Conservation (phyloP, 2,113 vertebrate genomes). For the Cranoglanis bouderius region DNA sequence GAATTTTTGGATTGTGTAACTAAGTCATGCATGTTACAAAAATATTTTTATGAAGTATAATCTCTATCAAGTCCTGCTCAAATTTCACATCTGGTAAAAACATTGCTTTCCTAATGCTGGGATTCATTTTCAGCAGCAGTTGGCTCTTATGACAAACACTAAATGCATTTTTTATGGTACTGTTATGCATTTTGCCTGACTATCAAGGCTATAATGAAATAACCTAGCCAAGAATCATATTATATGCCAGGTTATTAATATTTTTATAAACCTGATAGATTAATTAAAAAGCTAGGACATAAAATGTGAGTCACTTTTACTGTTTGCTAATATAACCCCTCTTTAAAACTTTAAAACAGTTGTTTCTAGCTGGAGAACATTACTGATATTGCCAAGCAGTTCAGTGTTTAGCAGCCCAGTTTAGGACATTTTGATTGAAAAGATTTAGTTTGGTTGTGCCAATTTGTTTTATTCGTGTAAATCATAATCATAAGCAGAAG, state of each 20-base stretch:
- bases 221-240: not conserved
- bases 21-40: not conserved
- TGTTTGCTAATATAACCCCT: not conserved
- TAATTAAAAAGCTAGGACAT: not conserved
- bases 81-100: constrained; percentile 8
- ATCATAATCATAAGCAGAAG: not conserved
- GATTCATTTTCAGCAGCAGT: not conserved
- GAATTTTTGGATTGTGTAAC: not conserved
- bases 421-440: not conserved
- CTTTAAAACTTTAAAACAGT: not conserved
- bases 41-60: constrained; percentile 1
- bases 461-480: not conserved
- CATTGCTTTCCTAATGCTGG: not conserved
- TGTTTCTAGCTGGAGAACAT: not conserved
- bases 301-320: not conserved
- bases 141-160: not conserved
- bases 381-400: not conserved
- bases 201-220: not conserved
- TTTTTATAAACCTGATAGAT: not conserved
- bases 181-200: not conserved
- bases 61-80: not conserved
- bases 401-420: not conserved
- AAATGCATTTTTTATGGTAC: not conserved
- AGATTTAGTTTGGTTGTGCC: not conserved
- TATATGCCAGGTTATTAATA: not conserved